A percentile compares a stretch with the other conserved stretches of the same genome.
phyloP scores from a whole-genome alignment of 2,888 invertebrate species.

The Trypoxylon attenuatum region DNA sequence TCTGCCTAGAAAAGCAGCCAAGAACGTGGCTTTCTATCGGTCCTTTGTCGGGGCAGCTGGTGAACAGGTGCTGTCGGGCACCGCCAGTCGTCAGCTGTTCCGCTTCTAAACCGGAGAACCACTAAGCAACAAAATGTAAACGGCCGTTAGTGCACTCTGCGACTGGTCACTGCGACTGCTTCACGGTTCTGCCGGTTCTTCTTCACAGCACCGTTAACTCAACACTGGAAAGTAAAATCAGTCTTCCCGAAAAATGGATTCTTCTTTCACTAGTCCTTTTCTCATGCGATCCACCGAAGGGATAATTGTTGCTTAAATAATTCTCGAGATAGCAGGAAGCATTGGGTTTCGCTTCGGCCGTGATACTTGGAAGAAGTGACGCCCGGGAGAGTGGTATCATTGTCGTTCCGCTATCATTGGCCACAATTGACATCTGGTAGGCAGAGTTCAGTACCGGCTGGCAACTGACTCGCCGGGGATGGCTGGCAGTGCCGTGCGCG shows the following conservation, averaged over 20 bases:
- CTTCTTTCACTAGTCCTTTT: conserved; percentile 12
- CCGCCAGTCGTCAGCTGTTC: conserved; percentile 67
- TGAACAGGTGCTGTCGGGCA: conserved; percentile 67
- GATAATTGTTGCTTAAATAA: too few relatives aligned
- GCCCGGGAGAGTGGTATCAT: conserved; percentile 37
- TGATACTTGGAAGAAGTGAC: conserved; percentile 18
- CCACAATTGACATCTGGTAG: conserved; percentile 53
- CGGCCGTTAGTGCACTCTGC: conserved; percentile 44
- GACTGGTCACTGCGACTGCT: conserved; percentile 26
- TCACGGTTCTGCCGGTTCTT: too few relatives aligned
- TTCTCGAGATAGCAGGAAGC: too few relatives aligned
- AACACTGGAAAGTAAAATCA: too few relatives aligned
- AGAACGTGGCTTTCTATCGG: conserved; percentile 37
- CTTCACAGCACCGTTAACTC: too few relatives aligned
- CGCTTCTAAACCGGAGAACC: conserved; percentile 44
- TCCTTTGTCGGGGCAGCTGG: conserved; percentile 70
- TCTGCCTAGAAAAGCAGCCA: conserved; percentile 6
- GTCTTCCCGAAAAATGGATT: too few relatives aligned
- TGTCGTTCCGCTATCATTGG: conserved; percentile 49
- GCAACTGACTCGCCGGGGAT: conserved; percentile 47
- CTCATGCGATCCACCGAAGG: not conserved
- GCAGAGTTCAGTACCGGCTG: conserved; percentile 46
- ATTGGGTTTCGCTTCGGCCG: not conserved
- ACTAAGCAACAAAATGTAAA: conserved; percentile 44
- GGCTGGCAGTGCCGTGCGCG: conserved; percentile 53